Evolutionary conservation across 1,140 invertebrate species (phyloP).

Genomic region (Plectus sambesii): DNA sequence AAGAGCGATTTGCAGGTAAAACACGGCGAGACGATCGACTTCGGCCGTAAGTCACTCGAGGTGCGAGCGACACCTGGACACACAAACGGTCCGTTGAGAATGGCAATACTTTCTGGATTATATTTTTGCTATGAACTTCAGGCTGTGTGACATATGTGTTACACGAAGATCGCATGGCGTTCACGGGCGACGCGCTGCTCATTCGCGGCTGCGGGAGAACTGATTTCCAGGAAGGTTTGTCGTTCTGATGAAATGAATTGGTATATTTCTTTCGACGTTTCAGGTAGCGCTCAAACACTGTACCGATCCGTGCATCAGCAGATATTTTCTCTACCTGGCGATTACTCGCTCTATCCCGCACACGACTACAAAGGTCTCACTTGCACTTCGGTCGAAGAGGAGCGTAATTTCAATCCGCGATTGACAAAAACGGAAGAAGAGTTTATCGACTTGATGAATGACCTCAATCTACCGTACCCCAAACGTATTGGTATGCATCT

Average conservation of each 20-base stretch:
- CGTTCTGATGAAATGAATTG: slow-evolving; percentile 4
- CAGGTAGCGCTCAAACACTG: slow-evolving; percentile 64
- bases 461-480: slow-evolving; percentile 82
- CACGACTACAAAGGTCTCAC: slow-evolving; percentile 82
- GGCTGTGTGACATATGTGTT: slow-evolving; percentile 64
- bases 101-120: not conserved
- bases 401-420: slow-evolving; percentile 77
- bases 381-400: slow-evolving; percentile 76
- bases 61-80: slow-evolving; percentile 80
- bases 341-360: slow-evolving; percentile 76
- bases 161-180: slow-evolving; percentile 63
- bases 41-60: slow-evolving; percentile 60
- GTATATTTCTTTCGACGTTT: slow-evolving; percentile 9
- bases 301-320: slow-evolving; percentile 79
- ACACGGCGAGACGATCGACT: slow-evolving; percentile 59
- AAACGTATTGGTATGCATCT: slow-evolving; percentile 74
- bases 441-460: slow-evolving; percentile 83
- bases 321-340: slow-evolving; percentile 74
- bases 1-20: slow-evolving; percentile 68
- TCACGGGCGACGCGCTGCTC: slow-evolving; percentile 86
- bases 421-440: slow-evolving; percentile 70
- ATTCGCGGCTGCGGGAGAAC: slow-evolving; percentile 64
- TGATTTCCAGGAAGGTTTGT: slow-evolving; percentile 55
- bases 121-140: slow-evolving; percentile 46
- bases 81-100: slow-evolving; percentile 62